Evolutionary conservation across 1,140 invertebrate genomes (phyloP), one percentile per base, ranked within the genome.

Genomic region (Pseudobourletiella spinata): DNA sequence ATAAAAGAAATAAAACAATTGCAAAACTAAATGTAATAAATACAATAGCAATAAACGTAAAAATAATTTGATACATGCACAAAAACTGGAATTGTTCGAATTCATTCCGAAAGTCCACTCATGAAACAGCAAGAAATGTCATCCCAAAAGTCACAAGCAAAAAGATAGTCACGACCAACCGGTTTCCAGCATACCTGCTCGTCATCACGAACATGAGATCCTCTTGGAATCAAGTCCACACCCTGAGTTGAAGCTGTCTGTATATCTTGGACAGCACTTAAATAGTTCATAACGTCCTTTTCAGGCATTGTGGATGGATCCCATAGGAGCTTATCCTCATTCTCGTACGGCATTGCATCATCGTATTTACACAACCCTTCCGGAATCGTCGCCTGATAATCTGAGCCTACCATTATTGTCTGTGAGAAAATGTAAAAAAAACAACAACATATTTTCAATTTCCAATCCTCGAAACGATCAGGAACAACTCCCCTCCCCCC

Each of bases 311-410:
- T 81, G 69, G 78, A 81, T 1, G 93, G 93, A 76, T 93, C 88
- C 94, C 94, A 98, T 1, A 97, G 76, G 59, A 96, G 79, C 76
- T 93, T 90, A 74, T 97, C 94, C 75, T 95, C 91, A 79, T 96
- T 96, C 78, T 97, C 92, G 77, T 97, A 96, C 0, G 92, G 91
- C 64, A 90, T 79, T 3, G 88, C 88, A 79, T 95, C 91, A 72
- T 91, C 93, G 77, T 96, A 95, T 72, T 84, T 85, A 72, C 86
- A 87, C 3, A 96, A 77, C 20, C 89, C 91, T 75, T 93, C 90
- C 1, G 94, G 93, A 71, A 98, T 92, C 59, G 82, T 82, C 18
- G 93, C 94, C 79, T 98, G 94, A 74, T 89, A 97, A 72, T 94
- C 89, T 69, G 84, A 85, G 26, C 94, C 94, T 25, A 98, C 92